Base-by-base conservation (phyloP, 2,888 invertebrate species). In the Eudemis profundana region DNA sequence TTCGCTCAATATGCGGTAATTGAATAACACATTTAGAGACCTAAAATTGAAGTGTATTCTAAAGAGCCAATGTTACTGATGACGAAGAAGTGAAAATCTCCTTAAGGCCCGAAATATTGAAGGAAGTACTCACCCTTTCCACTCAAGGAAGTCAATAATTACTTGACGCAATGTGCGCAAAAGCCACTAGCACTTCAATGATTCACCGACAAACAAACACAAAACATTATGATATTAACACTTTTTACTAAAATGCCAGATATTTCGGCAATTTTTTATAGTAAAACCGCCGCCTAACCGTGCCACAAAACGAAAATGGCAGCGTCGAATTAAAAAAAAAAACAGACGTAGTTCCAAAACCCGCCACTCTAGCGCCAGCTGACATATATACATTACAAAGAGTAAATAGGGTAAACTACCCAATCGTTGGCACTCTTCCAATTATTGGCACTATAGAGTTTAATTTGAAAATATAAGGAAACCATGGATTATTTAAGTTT, bases 291-390 rank as follows among this genome's bases (percentile, higher is more conserved):
- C 88, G 86, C 87, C 74, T 85, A 83, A 81, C 85, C 85, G 87
- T 92, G 89, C 85, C 90, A 90, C 89, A 91, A 90, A 92, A 90
- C 89, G 91, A 92, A 92, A 91, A 92, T 92, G 91, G 91, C 91
- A 92, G 91, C 91, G 87, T 82, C 81, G 81, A 81, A 82, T 61
- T 36, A 63, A 60, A 63, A 62, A 67, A 67, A 57, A 29, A 70
- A 60, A 68, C 61, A 69, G 21, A n/a, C n/a, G 14, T 69, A 72
- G 69, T 74, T 70, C 65, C 60, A 42, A 54, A 70, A 61, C 53
- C 29, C 36, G 42, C 61, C 72, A 65, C 69, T 53, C 67, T 63
- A 67, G 63, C 63, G 68, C 53, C 21, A 67, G 47, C 47, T 46
- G 64, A 54, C 61, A 56, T 33, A 29, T 29, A 27, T 27, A 7